phyloP scores from a whole-genome alignment of 2,113 vertebrate species.

The Hymenochirus boettgeri region DNA sequence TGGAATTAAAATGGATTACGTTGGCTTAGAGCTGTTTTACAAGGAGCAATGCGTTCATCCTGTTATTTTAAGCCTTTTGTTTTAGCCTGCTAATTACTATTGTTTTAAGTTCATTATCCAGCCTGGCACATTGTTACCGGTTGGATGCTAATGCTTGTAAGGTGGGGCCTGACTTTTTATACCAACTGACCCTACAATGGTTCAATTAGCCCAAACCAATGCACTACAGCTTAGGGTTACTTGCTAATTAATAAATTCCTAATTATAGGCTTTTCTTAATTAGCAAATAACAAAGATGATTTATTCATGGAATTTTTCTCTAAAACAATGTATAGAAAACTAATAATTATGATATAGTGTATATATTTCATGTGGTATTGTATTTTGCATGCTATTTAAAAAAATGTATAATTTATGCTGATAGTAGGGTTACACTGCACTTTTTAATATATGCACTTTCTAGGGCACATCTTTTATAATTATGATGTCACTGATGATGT shows the following conservation, averaged over 20 bases:
- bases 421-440: too few relatives aligned
- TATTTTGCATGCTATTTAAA: too few relatives aligned
- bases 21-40: slow-evolving; percentile 78
- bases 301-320: too few relatives aligned
- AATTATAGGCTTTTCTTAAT: slow-evolving; percentile 27
- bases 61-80: slow-evolving; percentile 85
- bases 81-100: slow-evolving; percentile 88
- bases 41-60: slow-evolving; percentile 59
- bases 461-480: too few relatives aligned
- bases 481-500: too few relatives aligned
- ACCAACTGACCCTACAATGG: slow-evolving; percentile 78
- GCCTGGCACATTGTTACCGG: slow-evolving; percentile 66
- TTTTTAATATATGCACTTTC: too few relatives aligned
- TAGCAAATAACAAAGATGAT: slow-evolving; percentile 6
- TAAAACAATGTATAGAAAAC: too few relatives aligned
- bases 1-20: slow-evolving; percentile 69
- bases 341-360: too few relatives aligned
- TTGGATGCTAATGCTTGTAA: slow-evolving; percentile 70
- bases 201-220: slow-evolving; percentile 61
- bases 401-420: too few relatives aligned
- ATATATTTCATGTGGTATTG: too few relatives aligned
- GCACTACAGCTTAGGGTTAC: slow-evolving; percentile 53
- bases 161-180: slow-evolving; percentile 71
- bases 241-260: slow-evolving; percentile 38
- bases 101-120: slow-evolving; percentile 98